These are phyloP conservation scores for Holothuria scabra DNA, from an alignment of 53 echinoderm and acorn worm species.

Conservation along the genomic window DNA sequence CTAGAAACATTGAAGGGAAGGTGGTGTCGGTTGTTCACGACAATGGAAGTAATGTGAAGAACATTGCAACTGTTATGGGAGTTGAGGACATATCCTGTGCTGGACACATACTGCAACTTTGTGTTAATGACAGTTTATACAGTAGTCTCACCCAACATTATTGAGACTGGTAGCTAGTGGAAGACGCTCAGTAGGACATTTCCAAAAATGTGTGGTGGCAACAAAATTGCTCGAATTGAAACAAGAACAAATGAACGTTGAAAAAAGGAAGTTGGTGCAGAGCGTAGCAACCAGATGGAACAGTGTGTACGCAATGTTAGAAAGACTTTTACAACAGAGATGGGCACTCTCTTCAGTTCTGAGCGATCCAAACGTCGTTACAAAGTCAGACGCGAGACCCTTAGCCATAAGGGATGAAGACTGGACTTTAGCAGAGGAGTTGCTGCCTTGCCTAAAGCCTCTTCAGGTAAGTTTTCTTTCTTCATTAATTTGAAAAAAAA, in stretches of 20 bases:
- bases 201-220: background rate
- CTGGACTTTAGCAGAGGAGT: constrained; percentile 2
- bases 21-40: constrained; percentile 47
- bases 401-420: background rate
- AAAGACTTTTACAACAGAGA: background rate
- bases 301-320: background rate
- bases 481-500: background rate
- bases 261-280: background rate
- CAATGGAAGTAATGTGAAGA: constrained; percentile 17
- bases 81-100: background rate
- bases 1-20: constrained; percentile 35
- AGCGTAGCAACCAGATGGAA: constrained; percentile 5
- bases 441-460: background rate
- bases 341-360: background rate
- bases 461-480: background rate
- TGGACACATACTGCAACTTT: constrained; percentile 4
- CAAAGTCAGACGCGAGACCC: background rate
- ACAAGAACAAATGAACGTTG: constrained; percentile 9
- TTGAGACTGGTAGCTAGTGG: background rate
- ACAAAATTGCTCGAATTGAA: background rate
- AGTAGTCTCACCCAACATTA: background rate
- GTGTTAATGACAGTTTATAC: background rate
- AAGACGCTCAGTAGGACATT: background rate
- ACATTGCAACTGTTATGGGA: background rate
- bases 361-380: background rate